Evolutionary conservation across 2,113 vertebrate genomes (phyloP).

Genomic region (Struthidea cinerea): DNA sequence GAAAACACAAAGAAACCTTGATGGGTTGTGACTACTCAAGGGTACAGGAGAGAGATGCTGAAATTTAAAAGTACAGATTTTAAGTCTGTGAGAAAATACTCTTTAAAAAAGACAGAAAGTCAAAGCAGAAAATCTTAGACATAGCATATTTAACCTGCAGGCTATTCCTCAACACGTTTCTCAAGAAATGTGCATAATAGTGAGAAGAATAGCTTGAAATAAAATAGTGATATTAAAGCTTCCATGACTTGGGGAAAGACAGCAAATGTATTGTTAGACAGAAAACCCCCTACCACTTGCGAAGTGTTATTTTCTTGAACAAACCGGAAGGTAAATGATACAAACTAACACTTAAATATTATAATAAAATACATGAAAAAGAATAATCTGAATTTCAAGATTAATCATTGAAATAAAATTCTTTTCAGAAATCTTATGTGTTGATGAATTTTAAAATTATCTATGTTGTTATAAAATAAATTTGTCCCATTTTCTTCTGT

Average conservation of each 20-base stretch:
- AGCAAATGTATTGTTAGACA: background rate
- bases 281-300: fast-evolving
- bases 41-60: background rate
- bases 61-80: background rate
- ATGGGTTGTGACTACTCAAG: background rate
- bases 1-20: background rate
- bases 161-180: background rate
- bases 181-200: background rate
- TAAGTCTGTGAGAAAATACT: background rate
- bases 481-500: background rate
- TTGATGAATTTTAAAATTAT: background rate
- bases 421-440: background rate
- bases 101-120: background rate
- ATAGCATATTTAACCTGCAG: background rate
- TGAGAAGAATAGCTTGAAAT: background rate
- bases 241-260: background rate
- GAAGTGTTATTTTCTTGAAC: background rate
- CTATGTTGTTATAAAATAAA: background rate
- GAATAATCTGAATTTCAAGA: background rate
- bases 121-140: background rate
- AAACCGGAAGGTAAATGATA: background rate
- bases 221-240: background rate
- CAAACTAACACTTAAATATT: background rate
- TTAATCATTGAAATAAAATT: background rate
- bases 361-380: background rate